A percentile compares a stretch with the other conserved stretches of the same genome.
phyloP scores from a whole-genome alignment of 1,140 invertebrate genomes.

The Dendroctonus valens region DNA sequence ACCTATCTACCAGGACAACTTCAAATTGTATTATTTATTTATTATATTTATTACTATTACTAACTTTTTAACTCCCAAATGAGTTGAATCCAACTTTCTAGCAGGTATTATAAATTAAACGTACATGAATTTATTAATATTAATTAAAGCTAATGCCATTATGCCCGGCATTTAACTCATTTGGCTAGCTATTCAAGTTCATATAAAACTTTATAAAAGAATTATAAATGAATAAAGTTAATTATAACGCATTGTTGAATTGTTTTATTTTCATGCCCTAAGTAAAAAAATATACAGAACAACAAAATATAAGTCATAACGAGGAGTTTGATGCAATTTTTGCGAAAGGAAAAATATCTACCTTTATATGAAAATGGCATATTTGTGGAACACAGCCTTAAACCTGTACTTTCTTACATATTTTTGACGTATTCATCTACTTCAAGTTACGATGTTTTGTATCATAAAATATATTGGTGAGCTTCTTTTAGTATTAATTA shows the following conservation, averaged over 20 bases:
- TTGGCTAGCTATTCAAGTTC: conserved; percentile 50
- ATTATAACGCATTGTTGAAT: conserved; percentile 48
- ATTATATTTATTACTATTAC: conserved; percentile 44
- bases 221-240: conserved; percentile 53
- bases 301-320: background rate
- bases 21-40: conserved; percentile 39
- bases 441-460: background rate
- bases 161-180: conserved; percentile 46
- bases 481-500: too few relatives aligned
- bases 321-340: too few relatives aligned
- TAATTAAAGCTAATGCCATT: conserved; percentile 23
- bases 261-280: conserved; percentile 22
- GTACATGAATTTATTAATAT: conserved; percentile 38
- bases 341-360: too few relatives aligned
- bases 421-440: too few relatives aligned
- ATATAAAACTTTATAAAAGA: conserved; percentile 53
- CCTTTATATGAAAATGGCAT: too few relatives aligned
- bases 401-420: too few relatives aligned
- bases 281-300: background rate
- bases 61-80: conserved; percentile 43
- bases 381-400: too few relatives aligned
- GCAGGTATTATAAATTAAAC: conserved; percentile 40
- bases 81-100: conserved; percentile 43
- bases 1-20: conserved; percentile 25
- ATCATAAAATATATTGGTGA: conserved; percentile 3